Evolutionary conservation across 1,140 invertebrate genomes (phyloP).

Genomic region (Luehdorfia chinensis): DNA sequence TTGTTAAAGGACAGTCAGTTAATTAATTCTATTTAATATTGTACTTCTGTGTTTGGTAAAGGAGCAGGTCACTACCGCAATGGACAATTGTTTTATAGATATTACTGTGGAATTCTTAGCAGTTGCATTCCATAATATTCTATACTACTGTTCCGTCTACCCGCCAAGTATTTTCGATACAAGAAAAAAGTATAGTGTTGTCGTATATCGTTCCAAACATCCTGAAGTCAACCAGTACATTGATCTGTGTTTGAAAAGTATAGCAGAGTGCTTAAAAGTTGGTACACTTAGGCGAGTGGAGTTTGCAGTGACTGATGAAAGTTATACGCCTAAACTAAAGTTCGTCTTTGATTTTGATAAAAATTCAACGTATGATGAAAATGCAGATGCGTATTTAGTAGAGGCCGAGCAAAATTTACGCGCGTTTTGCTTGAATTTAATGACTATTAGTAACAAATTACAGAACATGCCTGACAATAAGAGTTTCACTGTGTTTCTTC

Average conservation of each 20-base stretch:
- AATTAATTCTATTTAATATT: slow-evolving; percentile 20
- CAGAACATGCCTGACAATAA: slow-evolving; percentile 71
- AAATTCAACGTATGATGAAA: slow-evolving; percentile 37
- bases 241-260: slow-evolving; percentile 71
- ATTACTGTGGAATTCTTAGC: slow-evolving; percentile 78
- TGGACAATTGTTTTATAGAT: slow-evolving; percentile 61
- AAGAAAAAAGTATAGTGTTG: slow-evolving; percentile 78
- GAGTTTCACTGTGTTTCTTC: slow-evolving; percentile 77
- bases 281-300: slow-evolving; percentile 67
- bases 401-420: slow-evolving; percentile 79
- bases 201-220: slow-evolving; percentile 77
- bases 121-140: slow-evolving; percentile 78
- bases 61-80: slow-evolving; percentile 22
- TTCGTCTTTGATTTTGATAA: slow-evolving; percentile 78
- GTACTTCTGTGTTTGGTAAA: too few relatives aligned
- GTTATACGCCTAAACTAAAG: slow-evolving; percentile 64
- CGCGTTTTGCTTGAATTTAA: slow-evolving; percentile 78
- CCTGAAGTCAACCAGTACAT: slow-evolving; percentile 80
- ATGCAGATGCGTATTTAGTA: slow-evolving; percentile 78
- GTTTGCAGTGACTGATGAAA: slow-evolving; percentile 59
- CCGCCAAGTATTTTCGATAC: slow-evolving; percentile 78
- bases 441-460: slow-evolving; percentile 65
- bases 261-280: slow-evolving; percentile 62
- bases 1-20: too few relatives aligned
- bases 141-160: slow-evolving; percentile 78